These are phyloP conservation scores for Hexactinellida sp. DNA, from an alignment of 37 sponge, comb jelly and placozoan species.

Conservation along the genomic window DNA sequence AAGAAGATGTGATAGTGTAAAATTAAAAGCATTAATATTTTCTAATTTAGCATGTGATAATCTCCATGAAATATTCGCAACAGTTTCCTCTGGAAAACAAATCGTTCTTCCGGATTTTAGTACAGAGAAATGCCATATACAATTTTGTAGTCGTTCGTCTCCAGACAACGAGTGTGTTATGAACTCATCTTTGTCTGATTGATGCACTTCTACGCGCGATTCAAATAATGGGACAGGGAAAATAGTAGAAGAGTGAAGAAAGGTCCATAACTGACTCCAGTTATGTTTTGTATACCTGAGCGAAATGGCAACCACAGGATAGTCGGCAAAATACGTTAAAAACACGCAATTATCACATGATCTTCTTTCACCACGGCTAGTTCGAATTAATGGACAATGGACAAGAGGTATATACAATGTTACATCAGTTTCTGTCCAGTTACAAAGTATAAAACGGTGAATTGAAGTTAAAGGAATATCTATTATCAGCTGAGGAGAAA, in stretches of 20 bases:
- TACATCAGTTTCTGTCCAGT: not conserved
- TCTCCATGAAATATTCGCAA: not conserved
- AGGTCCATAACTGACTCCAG: not conserved
- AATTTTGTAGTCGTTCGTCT: not conserved
- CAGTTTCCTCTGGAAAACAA: not conserved
- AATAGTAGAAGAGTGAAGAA: not conserved
- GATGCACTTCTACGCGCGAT: not conserved
- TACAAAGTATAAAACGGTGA: not conserved
- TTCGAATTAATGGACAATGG: not conserved
- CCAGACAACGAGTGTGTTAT: not conserved
- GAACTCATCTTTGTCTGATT: not conserved
- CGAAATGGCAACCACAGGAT: not conserved
- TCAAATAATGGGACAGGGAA: not conserved
- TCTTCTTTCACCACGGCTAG: not conserved
- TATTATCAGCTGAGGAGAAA: not conserved
- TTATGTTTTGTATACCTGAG: not conserved
- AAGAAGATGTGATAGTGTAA: not conserved
- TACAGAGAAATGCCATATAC: not conserved
- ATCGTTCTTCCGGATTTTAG: not conserved
- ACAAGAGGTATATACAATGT: not conserved
- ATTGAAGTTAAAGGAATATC: not conserved
- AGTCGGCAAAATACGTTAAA: not conserved
- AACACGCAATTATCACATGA: not conserved
- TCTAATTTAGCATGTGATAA: not conserved
- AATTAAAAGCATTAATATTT: not conserved